Conservation (phyloP, 1,140 invertebrate genomes). For the Carposina sasakii region DNA sequence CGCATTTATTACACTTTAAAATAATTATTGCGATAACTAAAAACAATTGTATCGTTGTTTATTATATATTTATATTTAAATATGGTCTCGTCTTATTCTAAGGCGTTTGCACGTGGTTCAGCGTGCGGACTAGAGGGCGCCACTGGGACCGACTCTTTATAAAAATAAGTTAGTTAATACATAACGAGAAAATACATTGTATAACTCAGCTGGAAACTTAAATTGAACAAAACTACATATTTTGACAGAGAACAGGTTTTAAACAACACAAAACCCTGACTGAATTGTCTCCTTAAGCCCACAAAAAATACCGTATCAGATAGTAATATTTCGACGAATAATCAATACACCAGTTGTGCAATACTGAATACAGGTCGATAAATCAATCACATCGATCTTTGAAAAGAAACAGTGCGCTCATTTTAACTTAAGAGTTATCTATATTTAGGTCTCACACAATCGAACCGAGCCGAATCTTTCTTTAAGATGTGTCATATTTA, state of each 20-base stretch:
- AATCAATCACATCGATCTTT: too few relatives aligned
- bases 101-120: slow-evolving; percentile 29
- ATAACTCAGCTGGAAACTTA: not conserved
- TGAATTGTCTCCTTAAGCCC: too few relatives aligned
- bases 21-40: slow-evolving; percentile 47
- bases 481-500: too few relatives aligned
- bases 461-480: too few relatives aligned
- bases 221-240: not conserved
- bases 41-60: slow-evolving; percentile 47
- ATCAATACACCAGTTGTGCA: too few relatives aligned
- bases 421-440: too few relatives aligned
- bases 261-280: not conserved
- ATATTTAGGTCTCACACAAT: too few relatives aligned
- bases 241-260: not conserved
- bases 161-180: slow-evolving; percentile 1
- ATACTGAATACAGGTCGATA: too few relatives aligned
- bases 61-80: slow-evolving; percentile 46
- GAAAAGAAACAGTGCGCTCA: too few relatives aligned
- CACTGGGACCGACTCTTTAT: slow-evolving; percentile 8
- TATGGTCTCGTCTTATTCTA: slow-evolving; percentile 34
- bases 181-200: slow-evolving; percentile 20
- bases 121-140: slow-evolving; percentile 47
- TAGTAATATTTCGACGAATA: too few relatives aligned
- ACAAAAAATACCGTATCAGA: too few relatives aligned
- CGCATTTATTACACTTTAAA: slow-evolving; percentile 57